phyloP scores from a whole-genome alignment of 2,113 vertebrate species.

The Serinus canaria region DNA sequence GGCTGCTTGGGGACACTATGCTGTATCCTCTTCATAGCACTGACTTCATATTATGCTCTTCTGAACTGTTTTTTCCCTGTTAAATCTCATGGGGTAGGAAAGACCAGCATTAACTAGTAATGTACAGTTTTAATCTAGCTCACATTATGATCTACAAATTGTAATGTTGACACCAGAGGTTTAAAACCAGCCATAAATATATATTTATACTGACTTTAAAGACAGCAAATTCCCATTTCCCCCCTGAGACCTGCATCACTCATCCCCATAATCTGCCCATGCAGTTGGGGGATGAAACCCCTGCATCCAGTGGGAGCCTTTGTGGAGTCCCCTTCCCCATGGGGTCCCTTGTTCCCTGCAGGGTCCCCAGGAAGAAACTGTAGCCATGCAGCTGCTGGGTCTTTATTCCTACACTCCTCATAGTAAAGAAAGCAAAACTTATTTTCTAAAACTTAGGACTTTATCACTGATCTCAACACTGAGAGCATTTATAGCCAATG shows the following conservation, averaged over 20 bases:
- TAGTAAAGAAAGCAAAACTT: neutral
- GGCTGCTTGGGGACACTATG: neutral
- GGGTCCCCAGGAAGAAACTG: neutral
- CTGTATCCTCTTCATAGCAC: neutral
- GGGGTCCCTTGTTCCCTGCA: no score
- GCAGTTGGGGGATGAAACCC: neutral
- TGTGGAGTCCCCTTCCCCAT: neutral
- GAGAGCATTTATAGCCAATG: neutral
- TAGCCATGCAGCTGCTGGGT: accelerated
- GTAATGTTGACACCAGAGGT: neutral
- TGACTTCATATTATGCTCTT: neutral
- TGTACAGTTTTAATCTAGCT: neutral
- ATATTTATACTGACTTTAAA: neutral
- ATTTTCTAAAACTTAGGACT: neutral
- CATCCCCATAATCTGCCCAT: neutral
- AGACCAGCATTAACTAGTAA: neutral
- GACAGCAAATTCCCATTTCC: neutral
- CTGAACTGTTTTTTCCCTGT: neutral
- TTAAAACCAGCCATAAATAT: neutral
- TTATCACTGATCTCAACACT: neutral
- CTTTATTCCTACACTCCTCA: neutral
- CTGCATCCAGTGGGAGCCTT: accelerated
- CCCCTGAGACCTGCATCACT: neutral
- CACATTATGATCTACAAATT: accelerated
- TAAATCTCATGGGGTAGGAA: neutral